Base-by-base conservation (phyloP, 2,888 invertebrate genomes). In the Amphipyra berbera region DNA sequence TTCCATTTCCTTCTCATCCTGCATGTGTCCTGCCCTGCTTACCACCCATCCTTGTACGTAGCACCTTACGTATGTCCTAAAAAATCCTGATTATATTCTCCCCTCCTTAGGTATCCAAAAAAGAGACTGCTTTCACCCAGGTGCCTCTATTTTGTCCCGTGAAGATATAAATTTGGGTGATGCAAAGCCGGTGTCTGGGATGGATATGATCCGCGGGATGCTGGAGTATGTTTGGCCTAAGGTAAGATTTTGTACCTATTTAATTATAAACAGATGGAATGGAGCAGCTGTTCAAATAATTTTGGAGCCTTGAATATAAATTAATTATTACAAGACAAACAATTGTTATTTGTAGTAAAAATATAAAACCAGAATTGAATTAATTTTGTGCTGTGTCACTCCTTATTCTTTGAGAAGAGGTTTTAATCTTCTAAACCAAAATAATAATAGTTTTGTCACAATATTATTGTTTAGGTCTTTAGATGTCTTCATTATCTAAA, bases 201-300 rank as follows among this genome's bases (percentile, higher is more conserved):
- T 94, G 80, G 97, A 98, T 83, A 99, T 99, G 97, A 85, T 99
- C 33, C 96, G 96, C 74, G 97, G 97, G 53, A 99, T 99, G 98
- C 89, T 98, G 88, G 96, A 96, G 53, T 98, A 99, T 93, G 97
- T 99, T 61, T 99, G 99, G 99, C 99, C 99, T 30, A 97, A 98
- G 95, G 97, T 97, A 65, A 89, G 82, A 71, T 61, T 58, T 62
- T 35, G 46, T 50, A 64, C n/a, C 0, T 56, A 38, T 58, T 62
- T 41, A n/a, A 13, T 53, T 21, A 21, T 6, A 30, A 12, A 21
- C n/a, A 21, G 14, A 49, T 41, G 30, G 4, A 14, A 14, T 38
- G 33, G 30, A 56, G 49, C 60, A 60, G 33, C 35, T 76, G 52
- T 12, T 42, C 1, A 37, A 54, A 58, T 50, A 48, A 21, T 40